Evolutionary conservation across 2,888 invertebrate genomes (phyloP).

Genomic region (Diogma glabrata): DNA sequence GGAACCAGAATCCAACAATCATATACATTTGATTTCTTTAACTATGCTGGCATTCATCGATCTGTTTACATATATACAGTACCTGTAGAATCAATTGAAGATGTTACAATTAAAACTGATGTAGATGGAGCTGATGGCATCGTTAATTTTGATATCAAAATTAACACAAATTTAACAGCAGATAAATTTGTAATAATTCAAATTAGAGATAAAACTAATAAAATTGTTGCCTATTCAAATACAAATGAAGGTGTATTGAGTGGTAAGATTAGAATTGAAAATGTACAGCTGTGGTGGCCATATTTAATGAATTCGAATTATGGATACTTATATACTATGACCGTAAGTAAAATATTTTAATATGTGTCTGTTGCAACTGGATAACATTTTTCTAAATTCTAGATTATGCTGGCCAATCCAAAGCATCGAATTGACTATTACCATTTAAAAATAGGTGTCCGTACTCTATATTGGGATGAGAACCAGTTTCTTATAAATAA

Average conservation of each 20-base stretch:
- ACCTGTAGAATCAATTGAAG: constrained; percentile 70
- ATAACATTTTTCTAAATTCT: background rate
- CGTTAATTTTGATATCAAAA: constrained; percentile 31
- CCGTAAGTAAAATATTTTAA: constrained; percentile 17
- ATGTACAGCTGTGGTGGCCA: constrained; percentile 86
- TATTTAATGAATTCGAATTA: constrained; percentile 70
- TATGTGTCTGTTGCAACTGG: too few relatives aligned
- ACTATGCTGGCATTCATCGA: constrained; percentile 95
- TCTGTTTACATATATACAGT: constrained; percentile 83
- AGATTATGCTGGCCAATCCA: background rate
- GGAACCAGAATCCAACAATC: constrained; percentile 55
- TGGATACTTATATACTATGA: constrained; percentile 73
- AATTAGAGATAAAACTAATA: constrained; percentile 43
- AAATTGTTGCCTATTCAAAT: constrained; percentile 43
- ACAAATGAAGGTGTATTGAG: constrained; percentile 36
- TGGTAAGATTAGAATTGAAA: constrained; percentile 53
- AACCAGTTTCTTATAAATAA: constrained; percentile 67
- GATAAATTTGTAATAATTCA: constrained; percentile 26
- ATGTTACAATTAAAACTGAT: constrained; percentile 68
- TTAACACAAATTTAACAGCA: too few relatives aligned
- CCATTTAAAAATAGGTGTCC: constrained; percentile 74
- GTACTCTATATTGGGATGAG: constrained; percentile 68
- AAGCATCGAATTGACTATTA: constrained; percentile 58
- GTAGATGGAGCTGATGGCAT: constrained; percentile 50
- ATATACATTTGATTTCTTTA: constrained; percentile 93